Conservation (phyloP, 2,113 vertebrate species). For the Etheostoma spectabile region DNA sequence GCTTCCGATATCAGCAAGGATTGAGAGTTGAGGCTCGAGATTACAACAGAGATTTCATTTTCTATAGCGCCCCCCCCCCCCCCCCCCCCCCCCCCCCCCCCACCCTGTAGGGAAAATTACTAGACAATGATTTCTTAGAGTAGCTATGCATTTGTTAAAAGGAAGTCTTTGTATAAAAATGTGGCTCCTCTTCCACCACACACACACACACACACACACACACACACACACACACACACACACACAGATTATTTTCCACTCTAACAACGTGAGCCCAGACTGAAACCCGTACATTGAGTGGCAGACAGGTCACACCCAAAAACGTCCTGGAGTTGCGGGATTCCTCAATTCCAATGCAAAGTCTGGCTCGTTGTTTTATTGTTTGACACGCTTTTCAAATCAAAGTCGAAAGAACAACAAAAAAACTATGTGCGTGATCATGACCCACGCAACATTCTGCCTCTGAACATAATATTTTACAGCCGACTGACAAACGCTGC, state of each 20-base stretch:
- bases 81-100: too few species aligned
- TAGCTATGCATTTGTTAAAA: too few species aligned
- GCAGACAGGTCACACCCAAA: conserved; percentile 18
- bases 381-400: conserved; percentile 11
- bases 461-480: conserved; percentile 58
- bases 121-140: too few species aligned
- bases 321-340: neutral
- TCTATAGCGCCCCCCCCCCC: conserved; percentile 24
- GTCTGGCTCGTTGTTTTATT: conserved; percentile 18
- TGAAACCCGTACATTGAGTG: conserved; percentile 22
- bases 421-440: conserved; percentile 26
- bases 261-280: conserved; percentile 29
- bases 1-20: conserved; percentile 44
- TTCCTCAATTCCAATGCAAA: conserved; percentile 6
- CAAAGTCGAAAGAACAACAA: neutral
- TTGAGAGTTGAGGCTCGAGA: conserved; percentile 60
- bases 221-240: neutral
- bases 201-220: too few species aligned
- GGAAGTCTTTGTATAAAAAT: too few species aligned
- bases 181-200: too few species aligned
- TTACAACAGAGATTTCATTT: conserved; percentile 70
- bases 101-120: too few species aligned
- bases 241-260: conserved; percentile 50
- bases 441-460: conserved; percentile 43
- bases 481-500: conserved; percentile 47